Evolutionary conservation across 2,888 invertebrate species (phyloP), one percentile per base, ranked within the genome.

Genomic region (Dryobotodes eremita): DNA sequence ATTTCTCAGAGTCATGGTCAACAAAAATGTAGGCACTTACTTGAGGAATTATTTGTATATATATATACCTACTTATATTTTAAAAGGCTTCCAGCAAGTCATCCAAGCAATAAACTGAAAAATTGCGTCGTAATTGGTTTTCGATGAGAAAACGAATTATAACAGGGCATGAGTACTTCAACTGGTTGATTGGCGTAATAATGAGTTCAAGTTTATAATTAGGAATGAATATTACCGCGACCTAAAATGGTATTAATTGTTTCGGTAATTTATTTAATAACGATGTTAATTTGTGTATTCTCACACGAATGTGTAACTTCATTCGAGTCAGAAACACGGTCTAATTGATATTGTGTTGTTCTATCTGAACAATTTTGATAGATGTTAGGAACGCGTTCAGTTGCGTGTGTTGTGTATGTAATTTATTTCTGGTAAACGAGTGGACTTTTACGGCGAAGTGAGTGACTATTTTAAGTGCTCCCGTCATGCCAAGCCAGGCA

Each of bases 401-500:
- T 85, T 88, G 89, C 78, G 79, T 83, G 85, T 69, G 65, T 72
- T 83, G 85, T 69, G 65, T 72, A 76, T 71, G 81, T 82, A 77
- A 82, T 80, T 80, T 91, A 93, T 93, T 92, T 93, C 88, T 90
- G 91, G 90, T 92, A 83, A 86, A 85, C 88, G 86, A 80, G 86
- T 88, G 88, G 89, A 91, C 92, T 91, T 93, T 92, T 93, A 92
- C 89, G 89, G 87, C 84, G 87, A 92, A 90, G 82, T 88, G 85
- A 86, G 86, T 70, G 88, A 90, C 92, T 94, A 94, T 93, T 94
- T 93, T 90, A 91, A 92, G 91, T 90, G 87, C 84, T 87, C 83
- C 86, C 86, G 89, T 89, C 89, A 91, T 87, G 86, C 83, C 87
- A 85, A 70, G 83, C 77, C 84, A 5, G 79, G 78, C 71, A 80